Conservation (phyloP, 2,797 vertebrate species). For the Microctenopoma lineatum region DNA sequence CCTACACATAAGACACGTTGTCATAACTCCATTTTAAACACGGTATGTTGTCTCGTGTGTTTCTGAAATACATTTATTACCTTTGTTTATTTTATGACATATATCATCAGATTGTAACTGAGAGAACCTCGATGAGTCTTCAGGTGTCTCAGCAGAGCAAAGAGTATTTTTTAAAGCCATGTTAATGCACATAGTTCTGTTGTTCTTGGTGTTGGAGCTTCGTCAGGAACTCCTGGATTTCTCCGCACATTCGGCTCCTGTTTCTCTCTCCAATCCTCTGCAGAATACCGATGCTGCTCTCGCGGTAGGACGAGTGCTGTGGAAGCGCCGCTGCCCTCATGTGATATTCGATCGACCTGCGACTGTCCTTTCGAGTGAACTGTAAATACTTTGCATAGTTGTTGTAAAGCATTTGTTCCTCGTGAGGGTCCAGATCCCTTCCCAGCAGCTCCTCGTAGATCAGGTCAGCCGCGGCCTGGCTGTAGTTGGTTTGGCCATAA, state of each 20-base stretch:
- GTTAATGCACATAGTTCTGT: too few species aligned
- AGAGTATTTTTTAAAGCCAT: too few species aligned
- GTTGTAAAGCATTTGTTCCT: conserved; percentile 61
- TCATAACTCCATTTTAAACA: too few species aligned
- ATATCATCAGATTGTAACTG: too few species aligned
- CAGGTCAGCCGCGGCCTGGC: conserved; percentile 37
- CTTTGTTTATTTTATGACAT: too few species aligned
- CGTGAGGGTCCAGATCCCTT: conserved; percentile 31
- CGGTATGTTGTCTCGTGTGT: too few species aligned
- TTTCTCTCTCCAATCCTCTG: conserved; percentile 36
- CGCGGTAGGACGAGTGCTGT: neutral
- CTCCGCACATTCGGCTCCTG: conserved; percentile 50
- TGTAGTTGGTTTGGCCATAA: neutral
- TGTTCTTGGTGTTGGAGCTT: conserved; percentile 9
- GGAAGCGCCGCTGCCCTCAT: conserved; percentile 65
- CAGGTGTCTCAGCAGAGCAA: too few species aligned
- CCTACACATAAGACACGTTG: too few species aligned
- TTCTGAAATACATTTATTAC: too few species aligned
- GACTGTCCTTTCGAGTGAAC: neutral
- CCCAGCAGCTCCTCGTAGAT: conserved; percentile 48
- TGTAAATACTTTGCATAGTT: conserved; percentile 58
- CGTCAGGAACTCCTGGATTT: conserved; percentile 57
- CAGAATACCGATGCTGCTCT: conserved; percentile 56
- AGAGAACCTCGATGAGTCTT: too few species aligned
- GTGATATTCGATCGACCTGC: conserved; percentile 53